These are phyloP conservation scores for Epistrophe eligans DNA, from an alignment of 2,888 invertebrate genomes.

Conservation along the genomic window DNA sequence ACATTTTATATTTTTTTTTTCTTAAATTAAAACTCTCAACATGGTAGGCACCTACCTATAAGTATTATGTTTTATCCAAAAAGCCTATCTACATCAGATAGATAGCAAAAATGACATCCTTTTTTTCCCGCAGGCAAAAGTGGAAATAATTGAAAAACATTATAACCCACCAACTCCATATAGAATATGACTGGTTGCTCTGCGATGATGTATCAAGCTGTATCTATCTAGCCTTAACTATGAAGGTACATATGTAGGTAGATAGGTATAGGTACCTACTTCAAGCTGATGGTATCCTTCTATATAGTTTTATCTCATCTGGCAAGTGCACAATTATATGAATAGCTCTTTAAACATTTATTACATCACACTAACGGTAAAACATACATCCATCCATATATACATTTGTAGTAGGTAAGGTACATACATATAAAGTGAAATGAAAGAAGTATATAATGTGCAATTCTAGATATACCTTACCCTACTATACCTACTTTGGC, in stretches of 20 bases:
- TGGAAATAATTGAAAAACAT: conserved; percentile 71
- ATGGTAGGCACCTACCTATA: neutral
- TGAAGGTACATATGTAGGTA: neutral
- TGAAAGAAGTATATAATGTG: conserved; percentile 14
- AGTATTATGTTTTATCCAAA: conserved; percentile 18
- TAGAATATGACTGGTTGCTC: too few species aligned
- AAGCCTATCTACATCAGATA: conserved; percentile 29
- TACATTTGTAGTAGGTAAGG: too few species aligned
- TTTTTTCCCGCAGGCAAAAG: conserved; percentile 39
- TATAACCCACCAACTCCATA: conserved; percentile 53
- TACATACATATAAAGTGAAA: neutral
- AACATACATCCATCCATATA: conserved; percentile 6
- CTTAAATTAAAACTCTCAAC: conserved; percentile 33
- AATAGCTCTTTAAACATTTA: conserved; percentile 75
- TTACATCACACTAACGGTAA: conserved; percentile 68
- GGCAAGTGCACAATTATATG: conserved; percentile 73
- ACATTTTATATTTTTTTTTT: conserved; percentile 5
- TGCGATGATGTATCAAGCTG: neutral
- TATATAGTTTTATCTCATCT: conserved; percentile 70
- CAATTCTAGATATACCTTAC: neutral
- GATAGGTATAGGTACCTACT: neutral
- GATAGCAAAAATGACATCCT: conserved; percentile 49
- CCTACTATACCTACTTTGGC: neutral
- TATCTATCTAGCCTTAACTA: neutral
- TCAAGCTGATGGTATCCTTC: neutral